Base-by-base conservation (phyloP, 2,113 vertebrate genomes). In the Cyrtonyx montezumae region DNA sequence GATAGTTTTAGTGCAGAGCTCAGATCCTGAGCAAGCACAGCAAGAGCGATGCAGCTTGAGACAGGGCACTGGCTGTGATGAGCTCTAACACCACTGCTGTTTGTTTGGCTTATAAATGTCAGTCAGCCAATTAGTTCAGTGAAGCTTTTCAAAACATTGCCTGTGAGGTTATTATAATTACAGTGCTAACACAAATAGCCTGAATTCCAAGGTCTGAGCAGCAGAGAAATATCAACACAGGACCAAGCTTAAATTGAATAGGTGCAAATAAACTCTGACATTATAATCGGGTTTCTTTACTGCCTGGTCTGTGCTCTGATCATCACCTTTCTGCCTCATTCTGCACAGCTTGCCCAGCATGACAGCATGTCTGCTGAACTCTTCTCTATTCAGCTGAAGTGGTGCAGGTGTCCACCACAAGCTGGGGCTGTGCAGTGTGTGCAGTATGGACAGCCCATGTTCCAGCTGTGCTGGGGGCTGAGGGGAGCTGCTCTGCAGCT, bases 61-160 rank as follows among this genome's bases (percentile, higher is more conserved):
- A 42, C 25, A 28, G 8, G 21, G 21, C 49, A 58, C 56, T 75
- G 13, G 21, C 66, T 75, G 48, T 83, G 51, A 59, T 14, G 11
- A 42, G 66, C 78, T 61, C 37, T 59, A 79, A 40, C 49, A 67
- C 63, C 71, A 16, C 26, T 53, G 82, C 62, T 90, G 36, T 40
- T 91, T 85, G 36, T 56, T 88, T 62, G 61, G n/a, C 85, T 88
- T 74, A 51, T 91, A 84, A 91, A 90, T 79, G 68, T 86, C 86
- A 79, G 49, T 85, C 42, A 86, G 42, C 48, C 49, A 62, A 55
- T 88, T 85, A 91, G 45, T 66, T 85, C 68, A 91, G 65, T 74
- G 71, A 69, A 82, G 58, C 67, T 92, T 94, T 92, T 84, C 43
- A 68, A 76, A 82, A 79, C 23, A 58, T 68, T 51, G 58, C 58